These are phyloP conservation scores for Daphoenositta chrysoptera DNA, from an alignment of 2,113 vertebrate species.

Conservation along the genomic window DNA sequence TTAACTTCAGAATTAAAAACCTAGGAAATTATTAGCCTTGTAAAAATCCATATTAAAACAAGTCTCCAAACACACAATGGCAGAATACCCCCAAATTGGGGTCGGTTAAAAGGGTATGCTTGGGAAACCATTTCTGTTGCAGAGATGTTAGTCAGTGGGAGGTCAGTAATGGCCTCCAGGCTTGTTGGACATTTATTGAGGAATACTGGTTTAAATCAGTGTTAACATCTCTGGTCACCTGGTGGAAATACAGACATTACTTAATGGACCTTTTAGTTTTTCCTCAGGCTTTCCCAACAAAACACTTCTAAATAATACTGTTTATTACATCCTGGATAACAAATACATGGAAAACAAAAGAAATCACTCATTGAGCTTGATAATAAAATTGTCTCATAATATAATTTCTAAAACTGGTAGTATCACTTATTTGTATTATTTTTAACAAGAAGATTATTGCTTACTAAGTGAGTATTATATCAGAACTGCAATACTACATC, in stretches of 20 bases:
- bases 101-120: background rate
- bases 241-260: constrained; percentile 14
- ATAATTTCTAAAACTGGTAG: background rate
- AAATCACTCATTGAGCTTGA: background rate
- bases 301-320: background rate
- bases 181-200: constrained; percentile 49
- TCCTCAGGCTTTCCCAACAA: background rate
- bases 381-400: background rate
- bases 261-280: constrained; percentile 21
- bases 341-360: background rate
- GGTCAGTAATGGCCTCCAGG: constrained; percentile 25
- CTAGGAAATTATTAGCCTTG: background rate
- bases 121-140: background rate
- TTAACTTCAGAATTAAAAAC: background rate
- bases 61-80: background rate
- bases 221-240: constrained; percentile 23
- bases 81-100: background rate
- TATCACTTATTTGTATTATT: background rate
- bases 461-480: background rate
- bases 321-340: background rate
- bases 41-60: background rate
- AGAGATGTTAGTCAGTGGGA: constrained; percentile 36
- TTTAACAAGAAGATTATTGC: background rate
- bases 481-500: background rate
- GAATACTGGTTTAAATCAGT: constrained; percentile 56